Conservation (phyloP, 1,140 invertebrate species). For the Leptoteleia sp. region DNA sequence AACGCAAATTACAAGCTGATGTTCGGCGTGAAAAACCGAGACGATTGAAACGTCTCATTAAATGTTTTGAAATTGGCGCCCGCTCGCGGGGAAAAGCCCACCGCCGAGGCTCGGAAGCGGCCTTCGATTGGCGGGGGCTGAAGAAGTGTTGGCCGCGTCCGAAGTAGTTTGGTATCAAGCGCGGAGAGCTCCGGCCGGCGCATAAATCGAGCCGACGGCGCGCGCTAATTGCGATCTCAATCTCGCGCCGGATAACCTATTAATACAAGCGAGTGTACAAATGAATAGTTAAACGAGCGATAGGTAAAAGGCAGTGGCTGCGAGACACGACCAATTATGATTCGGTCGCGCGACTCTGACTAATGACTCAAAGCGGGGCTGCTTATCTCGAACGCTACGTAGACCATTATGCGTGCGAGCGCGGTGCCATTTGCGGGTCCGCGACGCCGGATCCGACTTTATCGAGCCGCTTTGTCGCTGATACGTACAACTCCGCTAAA, state of each 20-base stretch:
- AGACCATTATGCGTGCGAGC: conserved; percentile 39
- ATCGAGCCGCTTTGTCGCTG: conserved; percentile 52
- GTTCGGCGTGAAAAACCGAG: too few species aligned
- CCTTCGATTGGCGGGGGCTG: conserved; percentile 1
- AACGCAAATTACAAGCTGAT: too few species aligned
- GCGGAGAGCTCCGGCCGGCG: conserved; percentile 2
- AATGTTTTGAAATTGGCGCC: background rate
- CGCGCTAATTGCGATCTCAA: conserved; percentile 50
- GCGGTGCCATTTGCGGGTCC: too few species aligned
- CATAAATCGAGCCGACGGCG: conserved; percentile 41
- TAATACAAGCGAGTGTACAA: conserved; percentile 49
- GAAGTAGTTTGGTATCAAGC: conserved; percentile 19
- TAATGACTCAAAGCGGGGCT: conserved; percentile 51
- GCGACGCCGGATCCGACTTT: conserved; percentile 14
- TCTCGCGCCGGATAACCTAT: conserved; percentile 42
- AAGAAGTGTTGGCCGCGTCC: conserved; percentile 4
- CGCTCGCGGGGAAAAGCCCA: background rate
- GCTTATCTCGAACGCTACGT: conserved; percentile 40
- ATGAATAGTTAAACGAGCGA: conserved; percentile 50
- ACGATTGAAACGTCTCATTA: background rate
- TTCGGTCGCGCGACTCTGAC: conserved; percentile 35
- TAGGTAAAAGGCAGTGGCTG: conserved; percentile 25
- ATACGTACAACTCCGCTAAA: conserved; percentile 43
- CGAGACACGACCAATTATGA: conserved; percentile 50
- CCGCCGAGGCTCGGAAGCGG: conserved; percentile 4